Evolutionary conservation across 2,888 invertebrate genomes (phyloP).

Genomic region (Sesia bembeciformis): DNA sequence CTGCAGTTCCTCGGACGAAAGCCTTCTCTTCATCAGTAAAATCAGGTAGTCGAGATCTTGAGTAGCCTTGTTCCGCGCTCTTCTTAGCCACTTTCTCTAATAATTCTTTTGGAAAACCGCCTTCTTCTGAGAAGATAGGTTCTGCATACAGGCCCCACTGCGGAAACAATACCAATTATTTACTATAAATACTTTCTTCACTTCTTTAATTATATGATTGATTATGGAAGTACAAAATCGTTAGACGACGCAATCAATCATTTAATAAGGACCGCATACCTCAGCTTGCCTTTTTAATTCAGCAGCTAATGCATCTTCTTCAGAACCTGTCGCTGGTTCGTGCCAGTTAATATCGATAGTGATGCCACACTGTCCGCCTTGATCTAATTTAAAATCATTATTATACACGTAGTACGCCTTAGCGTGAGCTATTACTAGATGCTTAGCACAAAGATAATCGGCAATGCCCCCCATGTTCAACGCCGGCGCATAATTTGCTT

Average conservation of each 20-base stretch:
- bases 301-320: conserved; percentile 1
- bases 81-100: conserved; percentile 47
- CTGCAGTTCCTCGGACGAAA: conserved; percentile 30
- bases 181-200: no score
- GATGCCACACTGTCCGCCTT: conserved; percentile 1
- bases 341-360: background rate
- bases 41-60: conserved; percentile 55
- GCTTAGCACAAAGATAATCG: conserved; percentile 46
- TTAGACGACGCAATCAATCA: background rate
- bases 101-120: conserved; percentile 64
- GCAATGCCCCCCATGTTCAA: conserved; percentile 34
- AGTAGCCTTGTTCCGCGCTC: conserved; percentile 58
- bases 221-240: background rate
- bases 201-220: background rate
- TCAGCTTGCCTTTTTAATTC: background rate
- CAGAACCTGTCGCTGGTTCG: background rate
- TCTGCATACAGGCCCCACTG: conserved; percentile 45
- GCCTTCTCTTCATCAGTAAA: conserved; percentile 51
- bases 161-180: background rate
- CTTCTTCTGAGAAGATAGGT: conserved; percentile 50
- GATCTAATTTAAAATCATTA: conserved; percentile 3
- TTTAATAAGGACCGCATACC: background rate
- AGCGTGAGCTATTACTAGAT: conserved; percentile 61
- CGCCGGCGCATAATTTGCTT: conserved; percentile 18
- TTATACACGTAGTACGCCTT: conserved; percentile 26